Percentiles rank a stretch among this genome's conserved stretches.
phyloP scores from a whole-genome alignment of 2,888 invertebrate species.

The Watsonalla binaria region DNA sequence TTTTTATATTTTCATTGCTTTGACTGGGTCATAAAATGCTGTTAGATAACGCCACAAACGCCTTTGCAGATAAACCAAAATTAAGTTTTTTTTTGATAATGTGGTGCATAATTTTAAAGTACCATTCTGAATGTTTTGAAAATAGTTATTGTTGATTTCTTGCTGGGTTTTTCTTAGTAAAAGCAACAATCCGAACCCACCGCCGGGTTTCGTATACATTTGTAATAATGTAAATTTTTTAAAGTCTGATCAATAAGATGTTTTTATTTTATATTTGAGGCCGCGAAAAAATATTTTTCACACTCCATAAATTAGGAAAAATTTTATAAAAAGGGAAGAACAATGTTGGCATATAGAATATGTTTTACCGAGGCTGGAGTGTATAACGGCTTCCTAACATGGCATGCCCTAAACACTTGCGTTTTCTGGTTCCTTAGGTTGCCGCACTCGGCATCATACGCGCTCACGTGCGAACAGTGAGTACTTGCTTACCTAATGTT shows the following conservation, averaged over 20 bases:
- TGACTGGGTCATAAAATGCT: slow-evolving; percentile 18
- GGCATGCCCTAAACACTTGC: slow-evolving; percentile 75
- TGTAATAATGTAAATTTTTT: too few relatives aligned
- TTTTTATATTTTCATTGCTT: slow-evolving; percentile 10
- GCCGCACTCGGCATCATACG: slow-evolving; percentile 80
- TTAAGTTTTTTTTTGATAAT: neutral
- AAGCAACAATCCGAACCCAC: too few relatives aligned
- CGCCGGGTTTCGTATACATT: too few relatives aligned
- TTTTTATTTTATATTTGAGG: too few relatives aligned
- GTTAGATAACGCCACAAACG: slow-evolving; percentile 14
- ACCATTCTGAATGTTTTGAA: neutral
- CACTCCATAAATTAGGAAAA: too few relatives aligned
- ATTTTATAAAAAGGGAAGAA: neutral
- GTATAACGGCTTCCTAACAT: slow-evolving; percentile 69
- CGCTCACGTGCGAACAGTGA: slow-evolving; percentile 83
- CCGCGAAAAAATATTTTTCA: too few relatives aligned
- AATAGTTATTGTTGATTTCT: neutral
- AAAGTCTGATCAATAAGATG: too few relatives aligned
- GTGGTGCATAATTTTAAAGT: too few relatives aligned
- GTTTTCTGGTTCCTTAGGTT: slow-evolving; percentile 77
- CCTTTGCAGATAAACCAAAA: neutral
- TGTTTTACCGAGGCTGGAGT: slow-evolving; percentile 21
- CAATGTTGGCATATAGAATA: slow-evolving; percentile 10
- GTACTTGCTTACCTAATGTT: slow-evolving; percentile 64
- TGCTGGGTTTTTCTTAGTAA: too few relatives aligned